Conservation (phyloP, 2,888 invertebrate genomes). For the Mechanitis messenoides region DNA sequence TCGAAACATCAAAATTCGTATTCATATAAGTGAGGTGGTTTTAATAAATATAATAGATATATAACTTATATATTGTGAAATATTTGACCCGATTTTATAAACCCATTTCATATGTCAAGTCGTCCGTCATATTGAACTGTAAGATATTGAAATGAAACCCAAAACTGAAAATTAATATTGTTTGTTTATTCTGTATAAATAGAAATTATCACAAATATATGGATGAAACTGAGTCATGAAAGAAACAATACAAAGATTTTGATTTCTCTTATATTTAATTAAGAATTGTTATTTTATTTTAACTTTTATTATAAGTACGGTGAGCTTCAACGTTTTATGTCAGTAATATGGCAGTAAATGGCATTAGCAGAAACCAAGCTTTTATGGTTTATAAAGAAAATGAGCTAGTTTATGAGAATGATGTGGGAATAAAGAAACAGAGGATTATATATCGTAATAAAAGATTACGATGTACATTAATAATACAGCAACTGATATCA, state of each 20-base stretch:
- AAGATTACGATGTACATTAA: neutral
- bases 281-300: too few relatives aligned
- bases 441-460: neutral
- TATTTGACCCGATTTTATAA: neutral
- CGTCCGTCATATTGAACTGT: neutral
- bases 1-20: too few relatives aligned
- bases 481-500: neutral
- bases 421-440: constrained; percentile 1
- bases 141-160: neutral
- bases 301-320: too few relatives aligned
- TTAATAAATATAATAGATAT: too few relatives aligned
- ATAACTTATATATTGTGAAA: neutral
- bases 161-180: neutral
- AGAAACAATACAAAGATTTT: too few relatives aligned
- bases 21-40: too few relatives aligned
- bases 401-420: neutral
- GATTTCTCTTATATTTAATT: too few relatives aligned
- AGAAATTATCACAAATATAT: too few relatives aligned
- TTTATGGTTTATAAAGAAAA: constrained; percentile 5
- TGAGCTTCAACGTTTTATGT: neutral
- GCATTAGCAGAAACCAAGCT: constrained; percentile 5
- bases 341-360: neutral
- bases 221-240: too few relatives aligned
- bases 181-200: too few relatives aligned
- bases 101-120: neutral